Evolutionary conservation across 2,888 invertebrate species (phyloP).

Genomic region (Lumbricus terrestris): DNA sequence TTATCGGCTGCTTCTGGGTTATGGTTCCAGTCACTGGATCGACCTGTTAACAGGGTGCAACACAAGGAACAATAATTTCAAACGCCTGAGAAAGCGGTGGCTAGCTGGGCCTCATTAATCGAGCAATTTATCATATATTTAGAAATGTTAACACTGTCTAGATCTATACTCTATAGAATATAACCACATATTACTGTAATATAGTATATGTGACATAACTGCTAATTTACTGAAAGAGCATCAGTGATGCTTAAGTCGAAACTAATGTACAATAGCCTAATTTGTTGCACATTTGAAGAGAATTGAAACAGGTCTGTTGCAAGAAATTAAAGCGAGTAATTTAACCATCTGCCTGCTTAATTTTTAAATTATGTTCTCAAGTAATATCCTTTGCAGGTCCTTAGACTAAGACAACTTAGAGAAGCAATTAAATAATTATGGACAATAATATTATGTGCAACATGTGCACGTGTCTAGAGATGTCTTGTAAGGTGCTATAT

Average conservation of each 20-base stretch:
- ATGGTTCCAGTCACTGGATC: background rate
- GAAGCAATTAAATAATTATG: too few relatives aligned
- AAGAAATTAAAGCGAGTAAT: background rate
- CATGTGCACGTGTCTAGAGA: too few relatives aligned
- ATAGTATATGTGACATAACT: background rate
- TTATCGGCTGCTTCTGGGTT: conserved; percentile 23
- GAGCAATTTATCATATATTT: background rate
- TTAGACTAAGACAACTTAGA: too few relatives aligned
- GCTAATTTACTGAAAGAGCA: background rate
- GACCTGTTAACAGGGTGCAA: background rate
- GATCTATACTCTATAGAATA: too few relatives aligned
- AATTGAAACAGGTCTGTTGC: too few relatives aligned
- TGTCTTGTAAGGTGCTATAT: background rate
- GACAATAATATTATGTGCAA: too few relatives aligned
- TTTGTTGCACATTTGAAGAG: too few relatives aligned
- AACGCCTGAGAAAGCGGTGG: background rate
- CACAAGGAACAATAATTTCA: background rate
- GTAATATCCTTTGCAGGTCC: background rate
- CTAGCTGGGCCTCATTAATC: background rate
- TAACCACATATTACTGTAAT: too few relatives aligned
- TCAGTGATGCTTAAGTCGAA: background rate
- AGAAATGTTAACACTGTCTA: too few relatives aligned
- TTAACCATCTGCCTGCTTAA: too few relatives aligned
- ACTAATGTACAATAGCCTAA: too few relatives aligned
- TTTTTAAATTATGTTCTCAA: background rate